Percentiles rank a stretch among this genome's conserved stretches.
These are phyloP conservation scores for Dryadula phaetusa DNA, from an alignment of 2,888 invertebrate species.

Conservation along the genomic window DNA sequence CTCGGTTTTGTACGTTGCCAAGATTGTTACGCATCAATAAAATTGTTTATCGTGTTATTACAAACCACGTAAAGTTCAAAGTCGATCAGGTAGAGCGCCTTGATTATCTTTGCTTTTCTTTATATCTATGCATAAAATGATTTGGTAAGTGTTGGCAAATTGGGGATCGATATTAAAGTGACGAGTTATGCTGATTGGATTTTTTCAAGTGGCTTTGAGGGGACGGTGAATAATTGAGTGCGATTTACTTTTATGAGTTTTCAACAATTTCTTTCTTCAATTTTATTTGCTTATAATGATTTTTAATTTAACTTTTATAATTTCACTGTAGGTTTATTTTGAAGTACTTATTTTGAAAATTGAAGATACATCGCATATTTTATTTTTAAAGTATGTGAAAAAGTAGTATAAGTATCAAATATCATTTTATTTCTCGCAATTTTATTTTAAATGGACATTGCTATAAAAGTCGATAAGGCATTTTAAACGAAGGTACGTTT, in stretches of 20 bases:
- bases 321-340: constrained; percentile 9
- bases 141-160: constrained; percentile 80
- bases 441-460: constrained; percentile 23
- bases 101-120: constrained; percentile 60
- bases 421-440: background rate
- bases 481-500: constrained; percentile 46
- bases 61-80: constrained; percentile 62
- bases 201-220: constrained; percentile 78
- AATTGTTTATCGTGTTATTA: constrained; percentile 63
- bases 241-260: constrained; percentile 67
- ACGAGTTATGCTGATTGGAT: constrained; percentile 84
- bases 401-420: background rate
- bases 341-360: background rate
- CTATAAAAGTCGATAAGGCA: constrained; percentile 35
- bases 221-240: constrained; percentile 80
- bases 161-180: constrained; percentile 81
- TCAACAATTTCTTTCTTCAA: constrained; percentile 47
- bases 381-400: background rate
- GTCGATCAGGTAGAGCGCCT: constrained; percentile 53
- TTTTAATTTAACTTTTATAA: constrained; percentile 40
- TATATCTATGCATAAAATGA: constrained; percentile 80
- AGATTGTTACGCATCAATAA: constrained; percentile 66
- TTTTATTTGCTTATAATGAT: constrained; percentile 44
- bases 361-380: background rate
- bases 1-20: constrained; percentile 72